Conservation (phyloP, 2,888 invertebrate species). For the Pocota personata region DNA sequence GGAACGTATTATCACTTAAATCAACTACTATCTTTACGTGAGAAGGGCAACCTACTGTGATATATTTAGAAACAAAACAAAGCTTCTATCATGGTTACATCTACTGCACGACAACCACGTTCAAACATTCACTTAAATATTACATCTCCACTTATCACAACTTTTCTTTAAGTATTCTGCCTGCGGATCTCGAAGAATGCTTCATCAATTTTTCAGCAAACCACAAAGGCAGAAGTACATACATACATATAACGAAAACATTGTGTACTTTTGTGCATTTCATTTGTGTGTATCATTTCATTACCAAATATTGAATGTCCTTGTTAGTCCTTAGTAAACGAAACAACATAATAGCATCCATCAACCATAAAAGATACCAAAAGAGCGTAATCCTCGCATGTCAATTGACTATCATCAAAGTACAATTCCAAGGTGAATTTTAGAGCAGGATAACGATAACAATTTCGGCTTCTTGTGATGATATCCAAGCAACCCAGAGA, state of each 20-base stretch:
- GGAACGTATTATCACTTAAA: too few species aligned
- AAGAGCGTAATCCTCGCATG: slow-evolving; percentile 47
- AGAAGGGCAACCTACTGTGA: too few species aligned
- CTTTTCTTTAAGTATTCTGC: not conserved
- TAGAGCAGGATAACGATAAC: slow-evolving; percentile 42
- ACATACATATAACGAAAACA: slow-evolving; percentile 2
- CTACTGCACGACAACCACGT: not conserved
- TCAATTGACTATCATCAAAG: slow-evolving; percentile 59
- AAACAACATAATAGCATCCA: slow-evolving; percentile 22
- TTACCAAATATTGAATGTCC: slow-evolving; percentile 47
- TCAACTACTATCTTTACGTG: too few species aligned
- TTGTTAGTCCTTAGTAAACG: slow-evolving; percentile 28
- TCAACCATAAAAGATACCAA: slow-evolving; percentile 32
- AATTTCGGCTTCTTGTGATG: slow-evolving; percentile 21
- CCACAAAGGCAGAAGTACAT: not conserved
- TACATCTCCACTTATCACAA: not conserved
- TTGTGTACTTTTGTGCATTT: not conserved
- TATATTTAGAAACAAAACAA: too few species aligned
- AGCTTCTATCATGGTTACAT: not conserved
- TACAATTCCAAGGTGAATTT: slow-evolving; percentile 59
- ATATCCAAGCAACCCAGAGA: not conserved
- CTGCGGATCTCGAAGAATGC: not conserved
- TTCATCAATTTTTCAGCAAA: slow-evolving; percentile 36
- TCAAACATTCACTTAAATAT: not conserved
- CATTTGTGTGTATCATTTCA: slow-evolving; percentile 34